Evolutionary conservation across 2,113 vertebrate genomes (phyloP).

Genomic region (Chascanopsetta lugubris): DNA sequence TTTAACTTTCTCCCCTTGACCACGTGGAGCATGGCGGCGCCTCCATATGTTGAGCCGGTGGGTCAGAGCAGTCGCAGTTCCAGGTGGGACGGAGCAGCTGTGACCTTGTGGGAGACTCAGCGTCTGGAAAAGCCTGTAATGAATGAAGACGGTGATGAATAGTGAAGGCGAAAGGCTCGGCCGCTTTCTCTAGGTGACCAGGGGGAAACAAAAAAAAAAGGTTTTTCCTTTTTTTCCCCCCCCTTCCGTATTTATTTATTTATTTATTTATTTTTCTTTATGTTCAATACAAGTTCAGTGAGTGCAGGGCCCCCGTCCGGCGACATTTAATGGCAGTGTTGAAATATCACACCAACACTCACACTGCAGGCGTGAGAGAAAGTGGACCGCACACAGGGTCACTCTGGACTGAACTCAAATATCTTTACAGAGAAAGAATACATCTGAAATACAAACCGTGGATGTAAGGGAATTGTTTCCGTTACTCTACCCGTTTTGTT

Average conservation of each 20-base stretch:
- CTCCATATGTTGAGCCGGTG: constrained; percentile 64
- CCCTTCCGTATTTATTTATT: too few relatives aligned
- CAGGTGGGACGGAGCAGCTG: constrained; percentile 70
- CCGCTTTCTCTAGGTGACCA: constrained; percentile 59
- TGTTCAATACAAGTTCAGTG: not conserved
- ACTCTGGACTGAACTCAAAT: not conserved
- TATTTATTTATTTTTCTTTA: too few relatives aligned
- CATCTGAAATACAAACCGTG: not conserved
- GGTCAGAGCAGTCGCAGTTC: constrained; percentile 58
- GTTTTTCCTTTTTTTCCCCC: constrained; percentile 1
- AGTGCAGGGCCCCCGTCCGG: not conserved
- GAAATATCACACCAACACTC: not conserved
- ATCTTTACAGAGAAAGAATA: not conserved
- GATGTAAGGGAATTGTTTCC: too few relatives aligned
- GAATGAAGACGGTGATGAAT: constrained; percentile 72
- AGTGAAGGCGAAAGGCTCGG: constrained; percentile 48
- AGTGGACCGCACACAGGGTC: not conserved
- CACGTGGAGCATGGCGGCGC: constrained; percentile 30
- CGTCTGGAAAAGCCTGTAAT: constrained; percentile 52
- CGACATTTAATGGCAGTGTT: constrained; percentile 7
- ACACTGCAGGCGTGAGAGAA: not conserved
- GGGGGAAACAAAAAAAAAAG: constrained; percentile 31
- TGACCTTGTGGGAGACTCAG: constrained; percentile 64
- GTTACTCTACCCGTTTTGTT: too few relatives aligned
- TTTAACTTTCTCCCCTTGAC: constrained; percentile 59